phyloP scores from a whole-genome alignment of 2,888 invertebrate genomes.

The Alviniconcha strummeri region DNA sequence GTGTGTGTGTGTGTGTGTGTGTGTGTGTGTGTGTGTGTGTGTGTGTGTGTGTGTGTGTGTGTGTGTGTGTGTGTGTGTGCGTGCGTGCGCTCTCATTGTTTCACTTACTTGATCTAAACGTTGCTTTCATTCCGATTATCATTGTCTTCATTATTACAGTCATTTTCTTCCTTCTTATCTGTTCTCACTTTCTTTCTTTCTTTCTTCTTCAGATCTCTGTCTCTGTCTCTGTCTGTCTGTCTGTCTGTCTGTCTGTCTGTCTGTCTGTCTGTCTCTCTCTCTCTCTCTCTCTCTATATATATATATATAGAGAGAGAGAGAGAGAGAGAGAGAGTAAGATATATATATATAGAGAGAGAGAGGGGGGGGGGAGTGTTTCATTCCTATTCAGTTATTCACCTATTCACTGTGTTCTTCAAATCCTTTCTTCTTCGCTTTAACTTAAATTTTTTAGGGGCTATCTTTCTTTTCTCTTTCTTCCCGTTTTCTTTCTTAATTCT shows the following conservation, averaged over 20 bases:
- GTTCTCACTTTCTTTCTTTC: neutral
- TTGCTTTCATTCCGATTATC: neutral
- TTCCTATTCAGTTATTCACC: neutral
- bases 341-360: neutral
- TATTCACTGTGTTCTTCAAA: neutral
- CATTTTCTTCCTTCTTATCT: neutral
- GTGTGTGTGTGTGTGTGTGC: neutral
- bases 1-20: neutral
- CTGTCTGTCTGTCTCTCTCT: neutral
- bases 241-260: neutral
- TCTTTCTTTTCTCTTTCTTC: no score
- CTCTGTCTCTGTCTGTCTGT: neutral
- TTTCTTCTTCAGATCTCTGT: neutral
- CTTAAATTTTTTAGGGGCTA: neutral
- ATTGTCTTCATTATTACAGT: neutral
- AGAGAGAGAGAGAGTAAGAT: neutral
- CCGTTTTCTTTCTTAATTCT: no score
- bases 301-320: neutral
- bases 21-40: slow-evolving; percentile 1
- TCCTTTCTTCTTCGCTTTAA: neutral
- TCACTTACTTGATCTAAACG: neutral
- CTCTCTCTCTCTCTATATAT: neutral
- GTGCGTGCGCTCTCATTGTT: neutral
- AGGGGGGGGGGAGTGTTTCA: neutral
- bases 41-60: neutral